Evolutionary conservation across 92 coral and sea anemone genomes (phyloP).

Genomic region (Actinernus sp.): DNA sequence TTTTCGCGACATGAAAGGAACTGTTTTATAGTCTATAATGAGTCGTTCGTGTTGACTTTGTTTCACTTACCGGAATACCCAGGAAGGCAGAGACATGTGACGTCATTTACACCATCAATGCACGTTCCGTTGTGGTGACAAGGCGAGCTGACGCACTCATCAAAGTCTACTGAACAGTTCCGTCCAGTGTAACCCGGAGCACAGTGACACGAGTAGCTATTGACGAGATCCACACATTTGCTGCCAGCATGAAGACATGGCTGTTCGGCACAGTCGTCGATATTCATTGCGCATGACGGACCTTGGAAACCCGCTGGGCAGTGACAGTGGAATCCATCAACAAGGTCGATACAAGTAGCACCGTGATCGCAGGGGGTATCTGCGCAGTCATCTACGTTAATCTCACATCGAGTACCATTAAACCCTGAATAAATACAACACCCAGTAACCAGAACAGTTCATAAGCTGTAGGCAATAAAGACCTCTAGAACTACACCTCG

Average conservation of each 20-base stretch:
- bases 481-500: too few species aligned
- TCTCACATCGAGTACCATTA: constrained; percentile 58
- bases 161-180: constrained; percentile 78
- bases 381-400: constrained; percentile 71
- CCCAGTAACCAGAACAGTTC: too few species aligned
- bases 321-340: constrained; percentile 63
- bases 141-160: constrained; percentile 63
- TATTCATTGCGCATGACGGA: constrained; percentile 72
- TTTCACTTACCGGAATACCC: constrained; percentile 69
- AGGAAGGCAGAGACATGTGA: constrained; percentile 60
- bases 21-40: too few species aligned
- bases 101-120: constrained; percentile 55
- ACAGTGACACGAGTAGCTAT: constrained; percentile 66
- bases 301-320: constrained; percentile 84
- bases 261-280: constrained; percentile 69
- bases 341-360: constrained; percentile 73
- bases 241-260: constrained; percentile 80
- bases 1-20: too few species aligned
- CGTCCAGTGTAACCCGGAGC: constrained; percentile 70
- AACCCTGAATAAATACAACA: constrained; percentile 63
- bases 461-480: too few species aligned
- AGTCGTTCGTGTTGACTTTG: not conserved
- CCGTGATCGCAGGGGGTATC: constrained; percentile 68
- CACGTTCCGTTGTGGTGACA: constrained; percentile 72
- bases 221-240: constrained; percentile 62